Conservation (phyloP, 2,888 invertebrate species). For the Ochropacha duplaris region DNA sequence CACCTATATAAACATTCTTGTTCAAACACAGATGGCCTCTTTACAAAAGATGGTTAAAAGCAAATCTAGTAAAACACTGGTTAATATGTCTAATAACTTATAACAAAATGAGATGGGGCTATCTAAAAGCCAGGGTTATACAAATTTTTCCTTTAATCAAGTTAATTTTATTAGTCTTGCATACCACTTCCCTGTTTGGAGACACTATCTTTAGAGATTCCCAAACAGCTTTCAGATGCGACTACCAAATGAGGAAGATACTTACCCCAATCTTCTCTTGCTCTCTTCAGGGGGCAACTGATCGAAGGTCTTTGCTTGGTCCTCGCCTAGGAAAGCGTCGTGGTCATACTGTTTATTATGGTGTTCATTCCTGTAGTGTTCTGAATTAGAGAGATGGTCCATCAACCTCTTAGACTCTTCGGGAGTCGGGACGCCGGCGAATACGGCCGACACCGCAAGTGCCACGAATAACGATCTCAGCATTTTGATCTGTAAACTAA, state of each 20-base stretch:
- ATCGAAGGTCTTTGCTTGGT: constrained; percentile 96
- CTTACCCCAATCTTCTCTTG: constrained; percentile 90
- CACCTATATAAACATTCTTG: no score
- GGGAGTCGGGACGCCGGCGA: constrained; percentile 86
- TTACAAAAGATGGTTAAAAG: no score
- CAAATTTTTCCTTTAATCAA: no score
- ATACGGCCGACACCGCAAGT: constrained; percentile 64
- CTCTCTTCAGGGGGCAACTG: constrained; percentile 97
- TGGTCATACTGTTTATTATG: constrained; percentile 97
- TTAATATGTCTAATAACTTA: no score
- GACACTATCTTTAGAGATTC: neutral
- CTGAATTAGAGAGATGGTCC: constrained; percentile 88
- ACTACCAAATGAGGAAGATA: neutral
- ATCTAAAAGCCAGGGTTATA: no score
- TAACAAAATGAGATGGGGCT: no score
- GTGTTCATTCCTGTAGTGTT: constrained; percentile 90
- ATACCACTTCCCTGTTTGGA: no score
- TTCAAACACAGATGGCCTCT: no score
- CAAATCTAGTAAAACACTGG: no score
- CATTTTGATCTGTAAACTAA: constrained; percentile 50
- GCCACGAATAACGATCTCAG: constrained; percentile 62
- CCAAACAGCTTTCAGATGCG: neutral
- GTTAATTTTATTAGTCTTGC: neutral
- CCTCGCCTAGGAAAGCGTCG: constrained; percentile 98
- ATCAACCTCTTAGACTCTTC: constrained; percentile 86